A percentile compares a stretch with the other conserved stretches of the same genome.
These are phyloP conservation scores for Dissostichus mawsoni DNA, from an alignment of 2,113 vertebrate species.

Conservation along the genomic window DNA sequence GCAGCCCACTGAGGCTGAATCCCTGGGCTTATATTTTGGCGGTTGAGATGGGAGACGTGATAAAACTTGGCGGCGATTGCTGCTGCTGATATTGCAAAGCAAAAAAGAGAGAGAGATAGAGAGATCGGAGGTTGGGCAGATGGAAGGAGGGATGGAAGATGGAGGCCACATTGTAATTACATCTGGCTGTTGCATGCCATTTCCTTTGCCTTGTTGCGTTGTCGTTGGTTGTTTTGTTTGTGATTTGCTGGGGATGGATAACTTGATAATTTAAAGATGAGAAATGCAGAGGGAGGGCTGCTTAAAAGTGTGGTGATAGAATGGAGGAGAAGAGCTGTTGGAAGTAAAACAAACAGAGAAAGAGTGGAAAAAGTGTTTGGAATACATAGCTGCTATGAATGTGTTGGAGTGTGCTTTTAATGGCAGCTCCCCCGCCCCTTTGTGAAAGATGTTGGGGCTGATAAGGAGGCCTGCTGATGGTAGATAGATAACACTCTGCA, in stretches of 20 bases:
- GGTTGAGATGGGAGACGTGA: constrained; percentile 85
- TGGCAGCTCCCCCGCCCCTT: constrained; percentile 67
- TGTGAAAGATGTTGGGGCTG: constrained; percentile 75
- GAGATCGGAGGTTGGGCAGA: constrained; percentile 58
- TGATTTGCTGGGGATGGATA: constrained; percentile 68
- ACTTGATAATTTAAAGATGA: constrained; percentile 71
- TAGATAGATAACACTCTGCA: constrained; percentile 77
- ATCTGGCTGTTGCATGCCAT: constrained; percentile 73
- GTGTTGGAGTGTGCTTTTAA: constrained; percentile 78
- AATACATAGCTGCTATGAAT: constrained; percentile 74
- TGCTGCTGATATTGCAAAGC: constrained; percentile 64
- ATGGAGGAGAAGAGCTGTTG: constrained; percentile 34
- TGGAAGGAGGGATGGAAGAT: constrained; percentile 68
- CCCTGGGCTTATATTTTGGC: constrained; percentile 85
- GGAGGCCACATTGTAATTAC: constrained; percentile 83
- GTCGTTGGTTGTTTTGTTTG: constrained; percentile 72
- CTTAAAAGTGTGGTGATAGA: constrained; percentile 34
- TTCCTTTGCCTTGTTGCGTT: constrained; percentile 67
- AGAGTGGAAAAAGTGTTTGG: constrained; percentile 63
- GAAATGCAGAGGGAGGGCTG: constrained; percentile 40
- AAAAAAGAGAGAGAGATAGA: constrained; percentile 9
- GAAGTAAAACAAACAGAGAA: constrained; percentile 34
- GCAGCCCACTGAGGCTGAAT: constrained; percentile 76
- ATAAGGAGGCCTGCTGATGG: constrained; percentile 84
- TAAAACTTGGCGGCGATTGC: constrained; percentile 74